Percentiles rank a stretch among this genome's conserved stretches.
These are phyloP conservation scores for Tetraodon nigroviridis DNA, from an alignment of 2,113 vertebrate genomes.

Conservation along the genomic window DNA sequence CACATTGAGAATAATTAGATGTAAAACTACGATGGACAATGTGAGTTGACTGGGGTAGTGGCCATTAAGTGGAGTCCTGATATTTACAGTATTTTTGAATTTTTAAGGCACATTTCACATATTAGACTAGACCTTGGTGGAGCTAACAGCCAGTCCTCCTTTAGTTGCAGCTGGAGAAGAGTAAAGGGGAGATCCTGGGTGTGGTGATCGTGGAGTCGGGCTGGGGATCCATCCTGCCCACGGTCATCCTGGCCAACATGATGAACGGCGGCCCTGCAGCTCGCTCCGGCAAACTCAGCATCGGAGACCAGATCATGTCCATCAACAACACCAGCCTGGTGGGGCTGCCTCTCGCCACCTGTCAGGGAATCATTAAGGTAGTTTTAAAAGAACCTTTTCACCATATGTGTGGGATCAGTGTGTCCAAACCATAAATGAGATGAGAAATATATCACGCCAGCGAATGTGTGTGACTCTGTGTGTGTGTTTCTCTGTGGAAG, in stretches of 20 bases:
- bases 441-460: neutral
- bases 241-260: conserved; percentile 98
- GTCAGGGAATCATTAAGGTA: conserved; percentile 87
- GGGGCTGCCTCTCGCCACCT: conserved; percentile 94
- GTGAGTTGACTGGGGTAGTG: too few species aligned
- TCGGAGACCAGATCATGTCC: conserved; percentile 99
- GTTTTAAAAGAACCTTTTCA: neutral
- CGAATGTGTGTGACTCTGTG: neutral
- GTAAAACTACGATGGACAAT: too few species aligned
- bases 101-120: too few species aligned
- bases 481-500: conserved; percentile 61
- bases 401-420: too few species aligned
- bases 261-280: conserved; percentile 95
- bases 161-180: conserved; percentile 95
- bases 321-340: conserved; percentile 98
- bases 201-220: conserved; percentile 98
- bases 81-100: too few species aligned
- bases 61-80: too few species aligned
- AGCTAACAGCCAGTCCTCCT: neutral
- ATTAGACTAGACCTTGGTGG: neutral
- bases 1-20: too few species aligned
- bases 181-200: conserved; percentile 95
- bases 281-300: conserved; percentile 96
- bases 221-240: conserved; percentile 98
- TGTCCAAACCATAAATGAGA: too few species aligned